phyloP scores from a whole-genome alignment of 2,888 invertebrate species.

The Euplexia lucipara region DNA sequence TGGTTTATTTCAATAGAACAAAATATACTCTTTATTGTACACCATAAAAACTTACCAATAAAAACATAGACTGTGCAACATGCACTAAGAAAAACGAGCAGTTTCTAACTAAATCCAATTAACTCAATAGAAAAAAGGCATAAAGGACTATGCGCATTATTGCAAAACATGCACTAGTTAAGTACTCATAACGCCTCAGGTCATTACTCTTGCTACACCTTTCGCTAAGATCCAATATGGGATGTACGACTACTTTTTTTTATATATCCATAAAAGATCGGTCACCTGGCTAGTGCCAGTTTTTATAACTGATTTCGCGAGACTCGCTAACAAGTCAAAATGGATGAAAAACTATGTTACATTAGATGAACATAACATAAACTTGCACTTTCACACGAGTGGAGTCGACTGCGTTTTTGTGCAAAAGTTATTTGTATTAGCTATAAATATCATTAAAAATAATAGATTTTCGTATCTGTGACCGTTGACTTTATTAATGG shows the following conservation, averaged over 20 bases:
- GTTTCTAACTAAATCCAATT: neutral
- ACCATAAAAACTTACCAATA: too few relatives aligned
- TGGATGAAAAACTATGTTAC: conserved; percentile 67
- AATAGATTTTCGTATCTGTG: too few relatives aligned
- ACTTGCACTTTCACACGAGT: conserved; percentile 72
- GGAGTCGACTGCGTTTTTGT: conserved; percentile 32
- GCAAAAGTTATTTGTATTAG: conserved; percentile 1
- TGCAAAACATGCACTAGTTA: conserved; percentile 18
- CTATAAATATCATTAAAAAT: too few relatives aligned
- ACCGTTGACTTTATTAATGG: too few relatives aligned
- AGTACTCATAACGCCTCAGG: conserved; percentile 25
- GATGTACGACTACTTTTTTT: conserved; percentile 76
- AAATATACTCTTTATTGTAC: too few relatives aligned
- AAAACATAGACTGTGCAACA: too few relatives aligned
- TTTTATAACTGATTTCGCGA: conserved; percentile 67
- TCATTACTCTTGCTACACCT: conserved; percentile 67
- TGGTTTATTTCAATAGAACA: too few relatives aligned
- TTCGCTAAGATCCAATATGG: conserved; percentile 77
- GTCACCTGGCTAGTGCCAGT: conserved; percentile 68
- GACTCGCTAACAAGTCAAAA: conserved; percentile 65
- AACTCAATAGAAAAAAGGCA: neutral
- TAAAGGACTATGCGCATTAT: neutral
- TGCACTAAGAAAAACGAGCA: neutral
- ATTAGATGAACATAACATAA: conserved; percentile 62
- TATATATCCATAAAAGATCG: conserved; percentile 59